Percentiles rank a stretch among this genome's conserved stretches.
These are phyloP conservation scores for Micrasema longulum DNA, from an alignment of 1,140 invertebrate genomes.

Conservation along the genomic window DNA sequence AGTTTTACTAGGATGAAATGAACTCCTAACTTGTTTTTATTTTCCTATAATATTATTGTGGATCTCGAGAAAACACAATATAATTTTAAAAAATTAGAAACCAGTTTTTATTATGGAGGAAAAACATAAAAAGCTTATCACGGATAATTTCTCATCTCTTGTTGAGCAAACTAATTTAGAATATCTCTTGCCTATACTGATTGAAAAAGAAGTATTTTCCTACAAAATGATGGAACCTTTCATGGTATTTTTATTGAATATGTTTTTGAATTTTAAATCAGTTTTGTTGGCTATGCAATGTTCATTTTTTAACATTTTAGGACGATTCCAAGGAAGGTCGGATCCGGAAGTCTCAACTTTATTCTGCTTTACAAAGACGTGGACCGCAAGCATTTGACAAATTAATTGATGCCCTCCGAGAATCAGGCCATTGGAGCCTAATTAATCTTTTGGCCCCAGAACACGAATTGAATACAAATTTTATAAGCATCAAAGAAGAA, in stretches of 20 bases:
- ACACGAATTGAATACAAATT: constrained; percentile 22
- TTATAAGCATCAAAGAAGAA: constrained; percentile 41
- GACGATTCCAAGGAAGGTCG: constrained; percentile 54
- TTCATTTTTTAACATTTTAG: constrained; percentile 9
- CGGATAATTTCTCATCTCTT: constrained; percentile 60
- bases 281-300: neutral
- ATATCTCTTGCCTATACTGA: constrained; percentile 59
- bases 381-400: constrained; percentile 63
- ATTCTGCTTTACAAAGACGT: constrained; percentile 59
- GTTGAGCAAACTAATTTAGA: constrained; percentile 64
- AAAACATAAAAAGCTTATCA: constrained; percentile 60
- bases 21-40: no score
- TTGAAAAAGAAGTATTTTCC: constrained; percentile 65
- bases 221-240: constrained; percentile 64
- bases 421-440: constrained; percentile 62
- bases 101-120: constrained; percentile 62
- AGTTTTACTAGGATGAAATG: no score
- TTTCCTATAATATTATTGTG: no score
- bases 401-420: constrained; percentile 60
- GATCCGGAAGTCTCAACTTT: constrained; percentile 59
- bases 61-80: no score
- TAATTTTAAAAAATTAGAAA: no score
- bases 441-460: constrained; percentile 60
- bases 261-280: no score
- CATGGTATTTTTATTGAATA: constrained; percentile 56